A percentile compares a stretch with the other conserved stretches of the same genome.
phyloP scores from a whole-genome alignment of 1,140 invertebrate species.

The Chrysopa pallens region DNA sequence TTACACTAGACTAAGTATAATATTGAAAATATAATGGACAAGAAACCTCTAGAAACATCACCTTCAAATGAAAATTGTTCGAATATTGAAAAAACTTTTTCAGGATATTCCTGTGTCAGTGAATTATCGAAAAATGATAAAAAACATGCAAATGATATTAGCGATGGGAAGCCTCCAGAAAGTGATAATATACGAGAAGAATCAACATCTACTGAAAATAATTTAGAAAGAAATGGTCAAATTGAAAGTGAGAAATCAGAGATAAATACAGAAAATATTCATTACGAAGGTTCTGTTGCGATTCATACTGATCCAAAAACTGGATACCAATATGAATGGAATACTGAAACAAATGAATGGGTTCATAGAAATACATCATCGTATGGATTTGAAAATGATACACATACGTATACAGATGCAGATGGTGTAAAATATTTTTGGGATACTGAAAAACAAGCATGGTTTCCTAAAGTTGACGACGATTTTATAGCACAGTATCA shows the following conservation, averaged over 20 bases:
- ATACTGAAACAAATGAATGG: constrained; percentile 38
- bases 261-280: constrained; percentile 32
- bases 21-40: no score
- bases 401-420: constrained; percentile 65
- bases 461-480: constrained; percentile 95
- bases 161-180: no score
- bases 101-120: no score
- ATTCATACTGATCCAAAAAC: constrained; percentile 55
- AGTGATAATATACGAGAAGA: no score
- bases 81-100: no score
- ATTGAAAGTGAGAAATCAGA: constrained; percentile 1
- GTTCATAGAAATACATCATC: constrained; percentile 21
- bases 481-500: constrained; percentile 94
- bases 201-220: background rate
- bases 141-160: no score
- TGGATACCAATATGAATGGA: constrained; percentile 48
- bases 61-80: no score
- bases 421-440: constrained; percentile 85
- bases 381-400: constrained; percentile 59
- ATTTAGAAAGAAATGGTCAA: constrained; percentile 4
- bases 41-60: no score
- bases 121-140: no score
- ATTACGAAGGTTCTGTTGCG: constrained; percentile 46
- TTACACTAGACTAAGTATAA: no score
- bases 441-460: constrained; percentile 78